Evolutionary conservation across 2,888 invertebrate species (phyloP).

Genomic region (Ormyrus rosae): DNA sequence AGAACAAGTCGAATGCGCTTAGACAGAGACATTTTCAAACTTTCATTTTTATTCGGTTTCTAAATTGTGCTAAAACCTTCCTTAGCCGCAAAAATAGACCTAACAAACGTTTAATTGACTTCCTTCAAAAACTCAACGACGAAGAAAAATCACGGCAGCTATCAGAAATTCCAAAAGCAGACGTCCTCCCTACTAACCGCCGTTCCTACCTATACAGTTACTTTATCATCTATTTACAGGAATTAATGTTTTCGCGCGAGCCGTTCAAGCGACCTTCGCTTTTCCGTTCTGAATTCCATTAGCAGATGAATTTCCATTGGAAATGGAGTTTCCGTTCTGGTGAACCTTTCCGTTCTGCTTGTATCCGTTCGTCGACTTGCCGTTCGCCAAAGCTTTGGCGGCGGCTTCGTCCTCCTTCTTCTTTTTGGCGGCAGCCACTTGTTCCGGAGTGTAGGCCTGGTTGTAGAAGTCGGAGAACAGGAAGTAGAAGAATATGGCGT

Average conservation of each 20-base stretch:
- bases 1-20: too few species aligned
- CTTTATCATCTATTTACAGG: constrained; percentile 39
- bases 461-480: constrained; percentile 95
- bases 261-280: background rate
- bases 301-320: background rate
- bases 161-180: constrained; percentile 7
- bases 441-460: constrained; percentile 79
- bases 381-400: constrained; percentile 19
- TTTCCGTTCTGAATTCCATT: constrained; percentile 22
- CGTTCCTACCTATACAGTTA: constrained; percentile 1
- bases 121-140: too few species aligned
- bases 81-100: too few species aligned
- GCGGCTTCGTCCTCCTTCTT: constrained; percentile 47
- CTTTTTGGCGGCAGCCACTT: constrained; percentile 22
- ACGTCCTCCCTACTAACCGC: background rate
- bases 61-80: too few species aligned
- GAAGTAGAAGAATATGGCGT: constrained; percentile 94
- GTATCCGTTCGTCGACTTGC: background rate
- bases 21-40: too few species aligned
- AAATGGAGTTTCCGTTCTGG: background rate
- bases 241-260: background rate
- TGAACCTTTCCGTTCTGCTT: background rate
- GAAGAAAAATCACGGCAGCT: too few species aligned
- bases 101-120: too few species aligned
- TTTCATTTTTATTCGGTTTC: too few species aligned